Percentiles rank a stretch among this genome's conserved stretches.
These are phyloP conservation scores for Oreochromis niloticus DNA, from an alignment of 2,113 vertebrate genomes.

Conservation along the genomic window DNA sequence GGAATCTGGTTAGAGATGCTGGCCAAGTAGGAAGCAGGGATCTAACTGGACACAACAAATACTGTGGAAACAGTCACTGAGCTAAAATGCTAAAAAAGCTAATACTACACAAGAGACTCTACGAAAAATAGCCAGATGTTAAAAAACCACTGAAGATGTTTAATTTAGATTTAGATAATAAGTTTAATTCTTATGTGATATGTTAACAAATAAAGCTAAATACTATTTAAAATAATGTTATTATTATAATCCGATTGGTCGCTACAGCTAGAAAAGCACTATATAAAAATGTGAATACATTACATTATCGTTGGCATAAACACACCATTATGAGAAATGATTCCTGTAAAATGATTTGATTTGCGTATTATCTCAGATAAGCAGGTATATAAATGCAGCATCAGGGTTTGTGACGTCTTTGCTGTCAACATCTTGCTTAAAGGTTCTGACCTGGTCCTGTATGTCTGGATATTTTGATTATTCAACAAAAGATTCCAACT, in stretches of 20 bases:
- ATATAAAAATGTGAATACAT: not conserved
- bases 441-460: not conserved
- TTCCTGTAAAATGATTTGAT: not conserved
- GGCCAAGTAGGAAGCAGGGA: not conserved
- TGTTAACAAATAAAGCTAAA: not conserved
- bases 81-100: not conserved
- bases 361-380: not conserved
- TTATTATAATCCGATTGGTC: not conserved
- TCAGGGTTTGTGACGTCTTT: not conserved
- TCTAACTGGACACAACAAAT: not conserved
- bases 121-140: accelerated
- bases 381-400: not conserved
- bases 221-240: not conserved
- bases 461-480: not conserved
- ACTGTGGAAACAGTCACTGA: not conserved
- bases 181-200: not conserved
- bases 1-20: not conserved
- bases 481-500: not conserved
- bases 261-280: not conserved
- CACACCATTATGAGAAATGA: not conserved
- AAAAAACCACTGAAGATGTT: not conserved
- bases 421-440: not conserved
- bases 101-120: not conserved
- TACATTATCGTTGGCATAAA: not conserved
- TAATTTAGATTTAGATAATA: not conserved